Evolutionary conservation across 1,140 invertebrate genomes (phyloP).

Genomic region (Magallana angulata): DNA sequence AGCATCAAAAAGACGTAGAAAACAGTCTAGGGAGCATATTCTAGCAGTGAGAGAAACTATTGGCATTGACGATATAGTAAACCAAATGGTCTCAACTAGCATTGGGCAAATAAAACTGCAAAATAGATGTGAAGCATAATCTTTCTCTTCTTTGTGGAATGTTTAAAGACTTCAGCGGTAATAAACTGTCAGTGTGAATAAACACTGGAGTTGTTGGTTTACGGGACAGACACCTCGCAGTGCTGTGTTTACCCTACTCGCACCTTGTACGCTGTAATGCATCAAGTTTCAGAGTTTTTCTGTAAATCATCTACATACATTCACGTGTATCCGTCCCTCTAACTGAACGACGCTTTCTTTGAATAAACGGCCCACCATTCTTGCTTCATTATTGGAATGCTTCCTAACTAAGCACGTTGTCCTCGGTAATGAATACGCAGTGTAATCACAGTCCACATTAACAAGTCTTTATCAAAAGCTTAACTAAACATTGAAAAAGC

Average conservation of each 20-base stretch:
- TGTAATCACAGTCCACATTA: slow-evolving; percentile 1
- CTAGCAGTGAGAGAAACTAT: neutral
- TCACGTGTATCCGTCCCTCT: too few relatives aligned
- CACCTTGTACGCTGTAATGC: slow-evolving; percentile 2
- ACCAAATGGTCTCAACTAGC: slow-evolving; percentile 1
- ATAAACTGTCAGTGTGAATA: slow-evolving; percentile 29
- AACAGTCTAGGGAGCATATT: too few relatives aligned
- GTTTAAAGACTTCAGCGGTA: slow-evolving; percentile 21
- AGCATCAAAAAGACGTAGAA: neutral
- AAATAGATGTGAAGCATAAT: neutral
- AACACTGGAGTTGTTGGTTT: slow-evolving; percentile 3
- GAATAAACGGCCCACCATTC: neutral
- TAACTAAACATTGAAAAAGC: slow-evolving; percentile 31
- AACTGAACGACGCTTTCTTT: too few relatives aligned
- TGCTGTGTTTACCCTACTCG: neutral
- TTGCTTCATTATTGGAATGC: neutral
- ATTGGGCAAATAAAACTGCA: neutral
- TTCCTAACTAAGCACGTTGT: slow-evolving; percentile 17
- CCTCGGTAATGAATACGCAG: neutral
- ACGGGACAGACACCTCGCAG: neutral
- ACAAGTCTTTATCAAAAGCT: slow-evolving; percentile 26
- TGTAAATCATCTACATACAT: too few relatives aligned
- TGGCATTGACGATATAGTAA: neutral
- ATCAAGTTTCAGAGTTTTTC: neutral
- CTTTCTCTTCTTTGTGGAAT: neutral